Conservation (phyloP, 2,888 invertebrate species). For the Tenodera sinensis region DNA sequence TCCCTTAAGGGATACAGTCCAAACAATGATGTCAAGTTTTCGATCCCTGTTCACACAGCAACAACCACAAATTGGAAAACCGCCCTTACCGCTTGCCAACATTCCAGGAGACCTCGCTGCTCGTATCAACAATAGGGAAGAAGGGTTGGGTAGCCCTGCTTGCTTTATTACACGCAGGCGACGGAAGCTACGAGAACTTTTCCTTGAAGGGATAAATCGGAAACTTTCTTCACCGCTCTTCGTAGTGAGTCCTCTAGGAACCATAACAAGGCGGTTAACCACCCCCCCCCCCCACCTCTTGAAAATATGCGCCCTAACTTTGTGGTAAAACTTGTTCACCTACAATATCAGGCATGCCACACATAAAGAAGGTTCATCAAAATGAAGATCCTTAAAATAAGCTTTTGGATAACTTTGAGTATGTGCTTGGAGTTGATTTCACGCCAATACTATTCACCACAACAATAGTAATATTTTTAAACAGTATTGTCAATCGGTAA, state of each 20-base stretch:
- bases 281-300: too few relatives aligned
- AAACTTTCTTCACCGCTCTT: not conserved
- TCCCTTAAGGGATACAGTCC: too few relatives aligned
- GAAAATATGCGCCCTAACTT: not conserved
- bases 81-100: not conserved
- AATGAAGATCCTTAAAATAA: not conserved
- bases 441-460: too few relatives aligned
- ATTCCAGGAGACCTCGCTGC: not conserved
- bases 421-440: too few relatives aligned
- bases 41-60: not conserved
- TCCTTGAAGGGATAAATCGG: not conserved
- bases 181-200: not conserved
- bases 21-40: too few relatives aligned
- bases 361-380: not conserved
- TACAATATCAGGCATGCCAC: not conserved
- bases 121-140: not conserved
- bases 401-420: too few relatives aligned
- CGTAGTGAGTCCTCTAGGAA: not conserved
- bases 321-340: not conserved
- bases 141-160: not conserved
- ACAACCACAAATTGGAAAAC: not conserved
- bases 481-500: too few relatives aligned
- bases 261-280: not conserved
- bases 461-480: too few relatives aligned
- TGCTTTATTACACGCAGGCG: not conserved